These are phyloP conservation scores for Eulemur albifrons DNA, from an alignment of 2,797 vertebrate genomes.

Conservation along the genomic window DNA sequence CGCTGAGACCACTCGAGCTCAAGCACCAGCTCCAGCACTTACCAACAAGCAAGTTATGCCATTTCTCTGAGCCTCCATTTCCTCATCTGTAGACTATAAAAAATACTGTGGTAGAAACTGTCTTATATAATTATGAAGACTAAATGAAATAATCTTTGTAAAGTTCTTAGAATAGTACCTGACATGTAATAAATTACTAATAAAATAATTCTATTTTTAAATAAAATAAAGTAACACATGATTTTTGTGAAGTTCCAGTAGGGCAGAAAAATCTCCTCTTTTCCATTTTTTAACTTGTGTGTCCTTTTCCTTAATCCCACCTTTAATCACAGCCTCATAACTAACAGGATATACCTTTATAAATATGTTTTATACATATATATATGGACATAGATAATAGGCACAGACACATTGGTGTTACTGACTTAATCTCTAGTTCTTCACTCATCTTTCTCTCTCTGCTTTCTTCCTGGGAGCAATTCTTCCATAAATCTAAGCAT, in stretches of 20 bases:
- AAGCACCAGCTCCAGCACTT: not conserved
- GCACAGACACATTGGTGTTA: not conserved
- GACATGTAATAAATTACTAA: not conserved
- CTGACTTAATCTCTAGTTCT: not conserved
- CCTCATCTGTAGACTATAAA: not conserved
- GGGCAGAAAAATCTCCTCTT: not conserved
- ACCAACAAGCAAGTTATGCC: not conserved
- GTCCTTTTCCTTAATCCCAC: not conserved
- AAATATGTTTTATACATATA: not conserved
- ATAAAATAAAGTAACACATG: not conserved
- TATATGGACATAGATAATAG: not conserved
- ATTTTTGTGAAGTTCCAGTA: not conserved
- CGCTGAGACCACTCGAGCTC: not conserved
- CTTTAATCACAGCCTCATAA: not conserved
- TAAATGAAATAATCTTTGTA: not conserved
- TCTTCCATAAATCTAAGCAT: not conserved
- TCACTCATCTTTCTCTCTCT: not conserved
- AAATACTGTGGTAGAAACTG: not conserved
- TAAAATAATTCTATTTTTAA: slow-evolving; percentile 32
- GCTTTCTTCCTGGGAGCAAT: not conserved
- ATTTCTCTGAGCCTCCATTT: not conserved
- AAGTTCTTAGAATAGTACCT: not conserved
- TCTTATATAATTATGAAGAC: not conserved
- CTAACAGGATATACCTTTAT: not conserved
- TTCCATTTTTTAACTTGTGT: not conserved